These are phyloP conservation scores for Polypedilum pembai DNA, from an alignment of 1,140 invertebrate genomes.

Conservation along the genomic window DNA sequence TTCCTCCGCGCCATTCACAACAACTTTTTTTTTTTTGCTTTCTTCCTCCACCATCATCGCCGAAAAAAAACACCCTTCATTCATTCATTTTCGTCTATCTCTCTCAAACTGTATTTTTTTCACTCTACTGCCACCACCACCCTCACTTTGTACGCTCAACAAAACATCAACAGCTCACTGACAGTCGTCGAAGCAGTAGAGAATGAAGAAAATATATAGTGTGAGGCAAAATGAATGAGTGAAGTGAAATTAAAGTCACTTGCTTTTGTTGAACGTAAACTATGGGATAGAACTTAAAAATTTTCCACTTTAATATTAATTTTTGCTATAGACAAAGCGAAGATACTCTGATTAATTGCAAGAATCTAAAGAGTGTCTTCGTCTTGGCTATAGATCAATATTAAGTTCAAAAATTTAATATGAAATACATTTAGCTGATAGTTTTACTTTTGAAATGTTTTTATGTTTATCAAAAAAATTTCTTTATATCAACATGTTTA, in stretches of 20 bases:
- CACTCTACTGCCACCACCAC: background rate
- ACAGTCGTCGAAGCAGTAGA: background rate
- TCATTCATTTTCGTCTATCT: constrained; percentile 1
- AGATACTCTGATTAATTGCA: too few species aligned
- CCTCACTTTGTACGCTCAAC: background rate
- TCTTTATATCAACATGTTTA: too few species aligned
- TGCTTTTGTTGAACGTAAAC: background rate
- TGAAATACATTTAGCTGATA: too few species aligned
- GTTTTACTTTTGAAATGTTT: too few species aligned
- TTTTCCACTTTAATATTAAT: too few species aligned
- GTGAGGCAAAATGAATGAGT: background rate
- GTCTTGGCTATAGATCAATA: too few species aligned
- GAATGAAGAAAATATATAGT: background rate
- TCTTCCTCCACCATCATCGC: background rate
- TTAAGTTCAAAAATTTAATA: too few species aligned
- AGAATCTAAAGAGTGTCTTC: too few species aligned
- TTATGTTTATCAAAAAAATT: too few species aligned
- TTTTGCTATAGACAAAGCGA: too few species aligned
- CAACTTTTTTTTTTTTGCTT: background rate
- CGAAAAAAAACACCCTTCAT: background rate
- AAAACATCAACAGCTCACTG: constrained; percentile 16
- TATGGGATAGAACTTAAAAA: too few species aligned
- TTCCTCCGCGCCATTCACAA: background rate
- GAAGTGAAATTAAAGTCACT: constrained; percentile 12
- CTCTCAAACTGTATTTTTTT: background rate